phyloP scores from a whole-genome alignment of 2,797 vertebrate genomes.

The Enteromius thamalakanensis region DNA sequence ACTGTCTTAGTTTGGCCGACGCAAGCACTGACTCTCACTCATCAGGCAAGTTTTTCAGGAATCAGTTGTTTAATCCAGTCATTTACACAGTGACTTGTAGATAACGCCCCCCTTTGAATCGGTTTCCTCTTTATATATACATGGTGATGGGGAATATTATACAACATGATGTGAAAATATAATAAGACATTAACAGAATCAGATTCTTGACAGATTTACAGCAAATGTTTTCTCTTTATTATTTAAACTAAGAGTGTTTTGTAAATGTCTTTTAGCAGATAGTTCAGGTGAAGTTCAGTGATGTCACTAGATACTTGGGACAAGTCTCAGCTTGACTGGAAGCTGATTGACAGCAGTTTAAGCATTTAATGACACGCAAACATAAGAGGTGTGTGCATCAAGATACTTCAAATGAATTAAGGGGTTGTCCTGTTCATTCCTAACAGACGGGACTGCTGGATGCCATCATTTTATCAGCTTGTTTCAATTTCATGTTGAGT shows the following conservation, averaged over 20 bases:
- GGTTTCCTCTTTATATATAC: not conserved
- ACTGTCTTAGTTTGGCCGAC: not conserved
- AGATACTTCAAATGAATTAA: constrained; percentile 3
- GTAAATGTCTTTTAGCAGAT: not conserved
- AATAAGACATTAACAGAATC: not conserved
- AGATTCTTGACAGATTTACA: not conserved
- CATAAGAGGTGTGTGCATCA: constrained; percentile 15
- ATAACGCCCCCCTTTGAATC: not conserved
- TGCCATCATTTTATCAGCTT: not conserved
- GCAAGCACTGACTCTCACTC: constrained; percentile 17
- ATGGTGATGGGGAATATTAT: not conserved
- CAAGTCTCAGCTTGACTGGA: constrained; percentile 5
- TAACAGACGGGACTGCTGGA: constrained; percentile 5
- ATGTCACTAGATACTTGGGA: constrained; percentile 20
- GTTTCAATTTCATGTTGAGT: not conserved
- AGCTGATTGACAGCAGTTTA: constrained; percentile 26
- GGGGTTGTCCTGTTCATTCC: not conserved
- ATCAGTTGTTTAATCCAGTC: not conserved
- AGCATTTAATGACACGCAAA: not conserved
- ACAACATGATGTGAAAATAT: not conserved
- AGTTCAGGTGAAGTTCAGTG: not conserved
- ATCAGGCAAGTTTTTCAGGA: constrained; percentile 45
- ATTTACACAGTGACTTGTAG: constrained; percentile 8
- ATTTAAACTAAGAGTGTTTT: not conserved
- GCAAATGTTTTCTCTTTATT: not conserved